Evolutionary conservation across 1,140 invertebrate genomes (phyloP).

Genomic region (Lordiphosa stackelbergi): DNA sequence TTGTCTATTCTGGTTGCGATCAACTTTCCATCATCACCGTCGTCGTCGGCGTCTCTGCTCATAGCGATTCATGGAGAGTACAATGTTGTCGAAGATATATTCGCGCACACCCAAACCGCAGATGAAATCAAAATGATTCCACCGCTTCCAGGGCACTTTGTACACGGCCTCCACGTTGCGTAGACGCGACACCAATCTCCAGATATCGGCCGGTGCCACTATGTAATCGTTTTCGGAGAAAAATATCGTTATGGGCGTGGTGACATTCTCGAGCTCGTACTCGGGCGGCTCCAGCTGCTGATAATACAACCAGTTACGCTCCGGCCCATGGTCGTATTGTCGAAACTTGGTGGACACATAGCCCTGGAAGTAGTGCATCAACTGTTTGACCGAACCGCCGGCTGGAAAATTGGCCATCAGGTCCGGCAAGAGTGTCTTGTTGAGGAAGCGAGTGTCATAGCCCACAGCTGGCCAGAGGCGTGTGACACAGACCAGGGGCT

Average conservation of each 20-base stretch:
- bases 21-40: not conserved
- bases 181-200: conserved; percentile 76
- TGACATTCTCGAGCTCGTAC: conserved; percentile 81
- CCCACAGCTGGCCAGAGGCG: conserved; percentile 80
- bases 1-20: conserved; percentile 51
- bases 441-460: conserved; percentile 77
- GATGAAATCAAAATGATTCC: conserved; percentile 86
- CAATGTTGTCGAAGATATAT: conserved; percentile 80
- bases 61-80: conserved; percentile 71
- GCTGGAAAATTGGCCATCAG: conserved; percentile 79
- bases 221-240: conserved; percentile 82
- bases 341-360: conserved; percentile 70
- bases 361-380: conserved; percentile 79
- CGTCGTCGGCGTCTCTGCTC: conserved; percentile 46
- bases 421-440: conserved; percentile 77
- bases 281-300: conserved; percentile 78
- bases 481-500: conserved; percentile 79
- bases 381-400: conserved; percentile 79
- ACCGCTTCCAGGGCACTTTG: conserved; percentile 80
- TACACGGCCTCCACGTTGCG: conserved; percentile 69
- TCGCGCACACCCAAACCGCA: conserved; percentile 81
- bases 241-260: conserved; percentile 81
- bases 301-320: conserved; percentile 78
- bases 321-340: conserved; percentile 78
- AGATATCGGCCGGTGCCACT: conserved; percentile 81